Conservation (phyloP, 53 echinoderm and acorn worm genomes). For the Holothuria scabra region DNA sequence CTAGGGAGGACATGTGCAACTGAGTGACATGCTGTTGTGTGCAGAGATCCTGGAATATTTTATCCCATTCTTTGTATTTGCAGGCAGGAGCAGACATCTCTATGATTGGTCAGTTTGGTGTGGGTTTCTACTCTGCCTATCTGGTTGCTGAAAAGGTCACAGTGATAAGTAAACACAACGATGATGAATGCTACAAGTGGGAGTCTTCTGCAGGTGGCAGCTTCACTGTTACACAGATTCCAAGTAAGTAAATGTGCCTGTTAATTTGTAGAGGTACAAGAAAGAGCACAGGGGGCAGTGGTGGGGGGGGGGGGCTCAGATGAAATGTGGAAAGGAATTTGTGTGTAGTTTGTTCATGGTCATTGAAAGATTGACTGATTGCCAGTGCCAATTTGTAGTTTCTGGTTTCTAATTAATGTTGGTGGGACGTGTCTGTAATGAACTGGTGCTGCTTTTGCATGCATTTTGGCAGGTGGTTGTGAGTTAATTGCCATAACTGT, state of each 20-base stretch:
- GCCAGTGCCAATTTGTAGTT: too few relatives aligned
- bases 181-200: constrained; percentile 95
- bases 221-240: constrained; percentile 80
- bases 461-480: too few relatives aligned
- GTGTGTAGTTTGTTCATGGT: too few relatives aligned
- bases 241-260: constrained; percentile 65
- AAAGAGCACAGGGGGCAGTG: background rate
- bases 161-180: constrained; percentile 87
- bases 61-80: background rate
- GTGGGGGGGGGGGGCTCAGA: too few relatives aligned
- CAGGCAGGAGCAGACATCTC: constrained; percentile 99
- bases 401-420: too few relatives aligned
- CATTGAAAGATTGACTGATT: too few relatives aligned
- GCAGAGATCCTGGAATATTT: background rate
- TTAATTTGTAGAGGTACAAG: background rate
- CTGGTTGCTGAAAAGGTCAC: constrained; percentile 91
- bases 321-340: too few relatives aligned
- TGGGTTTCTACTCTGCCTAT: constrained; percentile 99
- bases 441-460: too few relatives aligned
- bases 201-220: constrained; percentile 94
- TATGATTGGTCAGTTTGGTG: constrained; percentile 99
- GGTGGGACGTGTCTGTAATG: too few relatives aligned
- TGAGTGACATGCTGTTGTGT: too few relatives aligned
- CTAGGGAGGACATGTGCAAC: too few relatives aligned
- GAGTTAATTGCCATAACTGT: too few relatives aligned